These are phyloP conservation scores for Busseola fusca DNA, from an alignment of 2,888 invertebrate species.

Conservation along the genomic window DNA sequence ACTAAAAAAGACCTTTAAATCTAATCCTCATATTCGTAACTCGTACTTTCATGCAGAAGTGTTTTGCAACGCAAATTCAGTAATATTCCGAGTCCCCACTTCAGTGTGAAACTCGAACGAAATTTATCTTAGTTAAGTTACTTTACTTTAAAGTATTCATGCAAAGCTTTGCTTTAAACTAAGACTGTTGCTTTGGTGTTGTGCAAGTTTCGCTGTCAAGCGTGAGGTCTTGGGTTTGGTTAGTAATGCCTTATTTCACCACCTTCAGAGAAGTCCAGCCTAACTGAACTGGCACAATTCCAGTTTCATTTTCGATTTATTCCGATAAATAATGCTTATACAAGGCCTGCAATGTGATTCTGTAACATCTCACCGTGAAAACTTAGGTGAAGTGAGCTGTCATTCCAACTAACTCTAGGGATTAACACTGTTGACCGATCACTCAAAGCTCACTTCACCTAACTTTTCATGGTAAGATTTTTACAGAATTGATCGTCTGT, in stretches of 20 bases:
- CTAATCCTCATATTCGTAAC: conserved; percentile 9
- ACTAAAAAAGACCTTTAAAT: not conserved
- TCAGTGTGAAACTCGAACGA: conserved; percentile 25
- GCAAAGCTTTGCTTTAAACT: conserved; percentile 31
- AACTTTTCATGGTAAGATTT: too few species aligned
- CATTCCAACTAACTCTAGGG: too few species aligned
- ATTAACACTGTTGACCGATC: too few species aligned
- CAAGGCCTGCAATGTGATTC: too few species aligned
- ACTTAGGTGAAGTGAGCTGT: too few species aligned
- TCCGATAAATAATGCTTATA: too few species aligned
- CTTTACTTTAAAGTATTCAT: conserved; percentile 29
- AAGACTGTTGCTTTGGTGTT: not conserved
- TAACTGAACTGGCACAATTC: not conserved
- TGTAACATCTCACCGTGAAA: too few species aligned
- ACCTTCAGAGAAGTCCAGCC: not conserved
- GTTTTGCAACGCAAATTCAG: conserved; percentile 59
- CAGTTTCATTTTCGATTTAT: not conserved
- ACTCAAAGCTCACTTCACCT: too few species aligned
- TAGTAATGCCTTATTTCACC: not conserved
- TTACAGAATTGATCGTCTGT: too few species aligned
- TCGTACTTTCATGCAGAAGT: conserved; percentile 13
- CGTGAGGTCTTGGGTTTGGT: not conserved
- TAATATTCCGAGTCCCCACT: conserved; percentile 40
- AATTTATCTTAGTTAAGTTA: conserved; percentile 33
- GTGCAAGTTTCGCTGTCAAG: not conserved